A percentile compares a stretch with the other conserved stretches of the same genome.
phyloP scores from a whole-genome alignment of 2,888 invertebrate species.

The Poecilobothrus nobilitatus region DNA sequence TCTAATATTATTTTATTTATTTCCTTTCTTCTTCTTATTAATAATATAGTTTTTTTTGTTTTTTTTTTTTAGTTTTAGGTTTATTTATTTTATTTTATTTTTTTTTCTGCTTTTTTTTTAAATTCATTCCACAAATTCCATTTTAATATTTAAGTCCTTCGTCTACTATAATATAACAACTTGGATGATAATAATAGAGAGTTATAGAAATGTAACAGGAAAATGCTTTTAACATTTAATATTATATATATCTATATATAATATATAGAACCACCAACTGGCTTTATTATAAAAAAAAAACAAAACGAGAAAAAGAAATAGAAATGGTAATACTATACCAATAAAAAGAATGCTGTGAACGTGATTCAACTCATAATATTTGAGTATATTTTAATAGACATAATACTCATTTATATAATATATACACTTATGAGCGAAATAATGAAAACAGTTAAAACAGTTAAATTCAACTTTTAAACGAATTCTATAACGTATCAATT shows the following conservation, averaged over 20 bases:
- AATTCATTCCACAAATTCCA: background rate
- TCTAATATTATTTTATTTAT: conserved; percentile 6
- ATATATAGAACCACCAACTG: background rate
- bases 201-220: conserved; percentile 1
- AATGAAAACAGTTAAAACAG: too few species aligned
- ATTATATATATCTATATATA: too few species aligned
- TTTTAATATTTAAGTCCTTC: background rate
- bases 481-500: too few species aligned
- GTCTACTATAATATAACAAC: background rate
- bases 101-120: background rate
- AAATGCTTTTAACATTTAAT: background rate
- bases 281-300: background rate
- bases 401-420: too few species aligned
- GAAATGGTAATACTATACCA: background rate
- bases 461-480: too few species aligned
- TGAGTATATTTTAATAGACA: too few species aligned
- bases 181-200: background rate
- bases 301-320: too few species aligned
- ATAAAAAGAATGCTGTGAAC: background rate
- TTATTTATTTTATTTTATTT: background rate
- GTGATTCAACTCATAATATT: background rate
- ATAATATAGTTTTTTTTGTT: background rate
- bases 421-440: too few species aligned
- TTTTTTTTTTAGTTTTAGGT: background rate
- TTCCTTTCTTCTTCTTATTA: background rate